A percentile compares a stretch with the other conserved stretches of the same genome.
Conservation (phyloP, 2,797 vertebrate species). For the Pipistrellus pygmaeus region DNA sequence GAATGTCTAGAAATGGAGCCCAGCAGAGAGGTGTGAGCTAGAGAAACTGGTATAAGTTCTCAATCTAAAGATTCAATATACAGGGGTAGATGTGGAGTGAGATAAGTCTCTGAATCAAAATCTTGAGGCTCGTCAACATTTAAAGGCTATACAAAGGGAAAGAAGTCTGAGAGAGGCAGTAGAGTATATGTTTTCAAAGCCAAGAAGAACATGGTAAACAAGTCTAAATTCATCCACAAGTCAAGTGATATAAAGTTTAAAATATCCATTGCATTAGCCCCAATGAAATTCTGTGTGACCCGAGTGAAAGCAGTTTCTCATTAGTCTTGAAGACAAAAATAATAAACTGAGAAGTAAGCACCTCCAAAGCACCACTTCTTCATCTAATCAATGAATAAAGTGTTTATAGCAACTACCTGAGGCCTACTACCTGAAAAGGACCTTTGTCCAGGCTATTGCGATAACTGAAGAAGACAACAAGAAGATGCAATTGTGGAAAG, state of each 20-base stretch:
- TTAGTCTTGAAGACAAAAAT: neutral
- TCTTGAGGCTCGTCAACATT: neutral
- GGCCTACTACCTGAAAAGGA: neutral
- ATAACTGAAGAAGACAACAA: neutral
- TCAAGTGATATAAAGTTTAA: constrained; percentile 21
- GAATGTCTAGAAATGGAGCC: neutral
- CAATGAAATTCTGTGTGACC: neutral
- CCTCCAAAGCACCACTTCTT: neutral
- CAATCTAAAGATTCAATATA: neutral
- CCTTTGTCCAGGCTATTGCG: neutral
- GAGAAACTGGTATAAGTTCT: neutral
- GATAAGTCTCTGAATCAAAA: neutral
- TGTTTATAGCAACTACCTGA: neutral
- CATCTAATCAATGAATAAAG: neutral
- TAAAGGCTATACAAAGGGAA: neutral
- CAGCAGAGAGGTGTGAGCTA: neutral
- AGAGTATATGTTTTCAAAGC: neutral
- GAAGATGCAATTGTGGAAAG: neutral
- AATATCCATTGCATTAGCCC: neutral
- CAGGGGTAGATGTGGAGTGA: neutral
- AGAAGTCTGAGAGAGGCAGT: neutral
- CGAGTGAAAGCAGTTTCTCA: neutral
- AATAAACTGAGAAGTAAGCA: neutral
- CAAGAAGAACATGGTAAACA: neutral
- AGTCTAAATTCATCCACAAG: neutral